Evolutionary conservation across 2,113 vertebrate species (phyloP), one percentile per base, ranked within the genome.

Genomic region (Tinamus guttatus): DNA sequence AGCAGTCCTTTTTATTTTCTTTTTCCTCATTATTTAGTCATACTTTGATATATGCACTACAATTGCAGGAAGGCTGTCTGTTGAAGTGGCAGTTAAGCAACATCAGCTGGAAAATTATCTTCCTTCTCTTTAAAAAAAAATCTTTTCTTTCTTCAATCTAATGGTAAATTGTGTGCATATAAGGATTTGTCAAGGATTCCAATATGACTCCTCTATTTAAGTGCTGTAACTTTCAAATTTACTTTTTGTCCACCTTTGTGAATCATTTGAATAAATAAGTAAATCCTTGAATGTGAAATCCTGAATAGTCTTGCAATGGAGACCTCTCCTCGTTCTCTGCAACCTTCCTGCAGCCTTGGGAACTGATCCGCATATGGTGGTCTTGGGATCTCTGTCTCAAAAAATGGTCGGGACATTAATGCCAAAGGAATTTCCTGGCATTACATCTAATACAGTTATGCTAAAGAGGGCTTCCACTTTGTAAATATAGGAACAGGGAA

Each of bases 1-100:
- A 52, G 7, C 10, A 24, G 5, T n/a, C 17, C 7, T 80, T 73
- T 83, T 40, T 1, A 0, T 22, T 59, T 59, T 67, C 4, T 0
- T 59, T 67, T 5, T 0, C 2, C 32, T 16, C 13, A 28, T 41
- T 9, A 49, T 51, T 78, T 63, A 59, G n/a, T 85, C 36, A 45
- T 68, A 15, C 87, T 91, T 85, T 93, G 18, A 47, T 45, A 47
- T 1, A 13, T 40, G 13, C n/a, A 14, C 27, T 56, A 4, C 43
- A 67, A 25, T 85, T 89, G 58, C 82, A 5, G 43, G 73, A 52
- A 85, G 34, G 19, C 27, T 28, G 13, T 10, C 38, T 79, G 20
- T 43, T 73, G 58, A 36, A 94, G 51, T 9, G 34, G 69, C 52
- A 69, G 11, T 21, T n/a, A 40, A 45, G 54, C 11, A 85, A 81